Evolutionary conservation across 2,888 invertebrate genomes (phyloP), one percentile per base, ranked within the genome.

Genomic region (Keiferia lycopersicella): DNA sequence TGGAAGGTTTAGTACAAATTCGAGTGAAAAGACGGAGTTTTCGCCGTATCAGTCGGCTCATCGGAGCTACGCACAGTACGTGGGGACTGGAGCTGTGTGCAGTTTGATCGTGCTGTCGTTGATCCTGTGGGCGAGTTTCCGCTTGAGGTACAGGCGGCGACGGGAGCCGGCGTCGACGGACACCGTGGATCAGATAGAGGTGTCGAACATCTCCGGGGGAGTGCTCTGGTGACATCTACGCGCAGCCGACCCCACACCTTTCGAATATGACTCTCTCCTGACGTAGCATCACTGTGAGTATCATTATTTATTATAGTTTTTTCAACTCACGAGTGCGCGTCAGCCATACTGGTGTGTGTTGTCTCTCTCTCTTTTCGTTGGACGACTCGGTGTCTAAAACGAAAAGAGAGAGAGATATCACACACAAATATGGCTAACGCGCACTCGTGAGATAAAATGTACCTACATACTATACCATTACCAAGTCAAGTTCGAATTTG

Each of bases 141-240:
- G 91, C 41, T 71, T 88, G 68, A 80, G 87, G 66, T 84, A 87
- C 69, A 82, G 87, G 71, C 82, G 86, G 74, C 83, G 89, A 81
- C 81, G 80, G 65, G 73, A 76, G 67, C 78, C 84, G 67, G 78
- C 76, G 62, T 71, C 74, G 66, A 79, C 38, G 2, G 64, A 82
- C 64, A 74, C 79, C 39, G 86, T 83, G 71, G 89, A 91, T 76
- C 91, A 92, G 78, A 92, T 95, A 88, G 95, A 95, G 82, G 94
- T 94, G 81, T 87, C 92, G 63, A 92, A 91, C 83, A 92, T 92
- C 75, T 94, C 94, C 65, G 93, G 94, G 61, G 93, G 94, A 58
- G 95, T 95, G 75, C 89, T 95, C 67, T 95, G 95, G 95, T 95
- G 95, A 95, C 94, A 93, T 79, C 82, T 93, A 80, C 89, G 93